Evolutionary conservation across 2,113 vertebrate genomes (phyloP), one percentile per base, ranked within the genome.

Genomic region (Odontesthes bonariensis): DNA sequence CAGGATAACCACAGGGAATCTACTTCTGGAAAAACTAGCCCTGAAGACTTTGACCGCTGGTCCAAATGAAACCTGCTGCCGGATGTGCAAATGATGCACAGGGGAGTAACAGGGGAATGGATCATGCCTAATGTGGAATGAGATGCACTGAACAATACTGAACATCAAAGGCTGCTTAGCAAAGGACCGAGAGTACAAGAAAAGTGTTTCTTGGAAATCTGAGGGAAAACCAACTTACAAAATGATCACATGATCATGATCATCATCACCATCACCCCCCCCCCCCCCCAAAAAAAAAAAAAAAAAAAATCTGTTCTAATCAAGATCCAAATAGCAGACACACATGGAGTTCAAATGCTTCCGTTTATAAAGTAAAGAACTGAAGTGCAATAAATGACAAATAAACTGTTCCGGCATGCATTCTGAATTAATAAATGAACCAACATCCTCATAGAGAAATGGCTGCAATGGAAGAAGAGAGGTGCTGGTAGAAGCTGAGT

Each of bases 401-500:
- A 66, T 3, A 55, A 32, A 58, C 2, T 51, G 27, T 57, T 68
- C 53, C 71, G 20, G 3, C 3, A 75, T 51, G 56, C 13, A 38
- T 53, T 0, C 42, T 19, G 32, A 51, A 56, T 51, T n/a, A 66
- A 44, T 11, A 44, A 68, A 2, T 8, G 17, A 13, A 32, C 17
- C 46, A 49, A 22, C 5, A 58, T 62, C 1, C 3, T 69, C 32
- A n/a, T 8, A 60, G 16, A 63, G 31, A 67, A 81, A 73, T 11
- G 22, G 66, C 35, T 46, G 31, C 49, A 61, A 35, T 35, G 62
- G 69, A 81, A 57, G 40, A 51, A 9, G 71, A 73, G 76, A 74
- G 58, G 61, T 66, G 70, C 66, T 27, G 62, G 59, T 72, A 19
- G 75, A 73, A 76, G 85, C 85, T 38, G 76, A 88, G 72, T 88